Percentiles rank a stretch among this genome's conserved stretches.
Evolutionary conservation across 2,888 invertebrate species (phyloP).

Genomic region (Cerastis rubricosa): DNA sequence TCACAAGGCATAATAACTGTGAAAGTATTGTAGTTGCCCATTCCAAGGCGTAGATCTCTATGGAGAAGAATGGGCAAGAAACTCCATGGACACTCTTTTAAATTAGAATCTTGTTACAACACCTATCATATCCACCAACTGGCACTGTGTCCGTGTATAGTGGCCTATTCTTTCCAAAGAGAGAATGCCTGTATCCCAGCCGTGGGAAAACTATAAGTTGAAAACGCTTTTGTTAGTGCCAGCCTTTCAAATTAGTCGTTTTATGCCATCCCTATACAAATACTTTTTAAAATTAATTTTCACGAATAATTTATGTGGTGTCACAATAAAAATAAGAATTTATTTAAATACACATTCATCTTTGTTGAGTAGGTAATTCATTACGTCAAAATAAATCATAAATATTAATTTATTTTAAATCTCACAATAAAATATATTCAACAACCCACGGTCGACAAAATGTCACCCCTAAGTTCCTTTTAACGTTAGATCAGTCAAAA

Average conservation of each 20-base stretch:
- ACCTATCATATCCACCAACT: too few relatives aligned
- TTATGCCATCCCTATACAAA: neutral
- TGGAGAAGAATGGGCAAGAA: too few relatives aligned
- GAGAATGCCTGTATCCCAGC: neutral
- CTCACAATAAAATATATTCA: constrained; percentile 24
- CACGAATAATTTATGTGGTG: neutral
- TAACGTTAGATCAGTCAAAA: constrained; percentile 47
- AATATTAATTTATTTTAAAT: constrained; percentile 33
- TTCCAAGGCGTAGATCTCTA: too few relatives aligned
- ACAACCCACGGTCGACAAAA: constrained; percentile 19
- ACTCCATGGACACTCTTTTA: too few relatives aligned
- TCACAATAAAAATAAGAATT: neutral
- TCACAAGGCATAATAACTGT: too few relatives aligned
- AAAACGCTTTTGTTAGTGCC: neutral
- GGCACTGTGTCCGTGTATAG: too few relatives aligned
- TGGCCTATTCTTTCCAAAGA: neutral
- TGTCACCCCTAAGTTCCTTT: constrained; percentile 28
- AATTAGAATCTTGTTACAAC: too few relatives aligned
- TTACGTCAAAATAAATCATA: constrained; percentile 17
- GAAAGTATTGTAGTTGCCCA: too few relatives aligned
- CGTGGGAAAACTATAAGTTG: neutral
- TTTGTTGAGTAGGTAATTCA: constrained; percentile 3
- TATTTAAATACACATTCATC: constrained; percentile 13
- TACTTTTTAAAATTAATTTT: neutral
- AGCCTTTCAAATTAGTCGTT: neutral